Base-by-base conservation (phyloP, 2,113 vertebrate genomes). In the Stictonetta naevosa region DNA sequence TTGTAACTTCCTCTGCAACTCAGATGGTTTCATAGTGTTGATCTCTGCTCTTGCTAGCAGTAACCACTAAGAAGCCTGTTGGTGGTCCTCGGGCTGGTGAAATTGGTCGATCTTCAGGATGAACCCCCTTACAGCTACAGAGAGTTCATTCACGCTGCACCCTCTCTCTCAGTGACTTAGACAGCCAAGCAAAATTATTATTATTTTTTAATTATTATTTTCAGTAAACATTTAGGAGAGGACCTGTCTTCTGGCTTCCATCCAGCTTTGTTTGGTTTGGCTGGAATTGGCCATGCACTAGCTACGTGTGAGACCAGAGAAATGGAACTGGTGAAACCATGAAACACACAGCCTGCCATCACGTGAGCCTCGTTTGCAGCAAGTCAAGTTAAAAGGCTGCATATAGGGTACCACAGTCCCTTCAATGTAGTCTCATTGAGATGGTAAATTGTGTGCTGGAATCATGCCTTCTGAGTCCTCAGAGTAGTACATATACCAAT, bases 1-100 rank as follows among this genome's bases (percentile, higher is more conserved):
- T 20, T 83, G 8, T 3, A 9, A 3, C 11, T 90, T 73, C 13
- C n/a, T 64, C 69, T 90, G 72, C 63, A 19, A 36, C 13, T 86
- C 36, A 22, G 3, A 5, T 0, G 0, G 10, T 29, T 80, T 66
- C 10, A 3, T 6, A 0, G 1, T 46, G 63, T 17, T 8, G 8
- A 36, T 69, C 29, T 38, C 44, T 66, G 66, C 3, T 0, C 4
- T 76, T 36, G 42, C 3, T 38, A 53, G 34, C 68, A 52, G 48
- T 50, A n/a, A 38, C 26, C 68, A 15, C 25, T 10, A 38, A 10
- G 33, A 26, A 67, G 50, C 48, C 48, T 20, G 52, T 36, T 10
- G 8, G 33, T 29, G 36, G 36, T 63, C 60, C 25, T 26, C 11
- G 36, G 62, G 19, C 38, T 28, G 42, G 17, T 29, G 15, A 28